Conservation (phyloP, 2,888 invertebrate species). For the Bibio marci region DNA sequence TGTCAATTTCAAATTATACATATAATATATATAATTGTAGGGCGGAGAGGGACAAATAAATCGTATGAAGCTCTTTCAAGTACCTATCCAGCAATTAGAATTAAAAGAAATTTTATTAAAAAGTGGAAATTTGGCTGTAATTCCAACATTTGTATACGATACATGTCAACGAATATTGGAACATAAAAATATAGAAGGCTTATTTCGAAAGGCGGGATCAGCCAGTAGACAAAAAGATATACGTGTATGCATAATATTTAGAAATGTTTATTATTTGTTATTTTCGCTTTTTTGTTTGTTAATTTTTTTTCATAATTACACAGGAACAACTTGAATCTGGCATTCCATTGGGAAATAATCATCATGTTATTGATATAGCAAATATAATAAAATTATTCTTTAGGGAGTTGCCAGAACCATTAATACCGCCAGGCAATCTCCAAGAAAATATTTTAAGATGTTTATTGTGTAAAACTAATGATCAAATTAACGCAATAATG, state of each 20-base stretch:
- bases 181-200: conserved; percentile 58
- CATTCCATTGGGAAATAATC: conserved; percentile 46
- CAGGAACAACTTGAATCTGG: conserved; percentile 55
- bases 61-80: too few relatives aligned
- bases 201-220: conserved; percentile 81
- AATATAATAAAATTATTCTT: conserved; percentile 74
- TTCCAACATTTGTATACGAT: conserved; percentile 56
- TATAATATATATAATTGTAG: too few relatives aligned
- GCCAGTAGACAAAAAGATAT: conserved; percentile 67
- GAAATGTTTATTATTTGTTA: too few relatives aligned
- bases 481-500: conserved; percentile 40
- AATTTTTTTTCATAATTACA: conserved; percentile 12
- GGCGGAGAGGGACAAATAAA: too few relatives aligned
- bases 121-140: conserved; percentile 49
- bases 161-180: conserved; percentile 50
- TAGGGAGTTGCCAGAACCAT: conserved; percentile 67
- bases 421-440: conserved; percentile 43
- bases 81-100: conserved; percentile 33
- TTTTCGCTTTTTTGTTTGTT: conserved; percentile 3
- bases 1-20: too few relatives aligned
- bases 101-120: conserved; percentile 39
- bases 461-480: conserved; percentile 37
- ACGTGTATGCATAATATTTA: too few relatives aligned
- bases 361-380: conserved; percentile 71
- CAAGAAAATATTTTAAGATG: conserved; percentile 64